Conservation (phyloP, 2,797 vertebrate genomes). For the Trichosurus vulpecula region DNA sequence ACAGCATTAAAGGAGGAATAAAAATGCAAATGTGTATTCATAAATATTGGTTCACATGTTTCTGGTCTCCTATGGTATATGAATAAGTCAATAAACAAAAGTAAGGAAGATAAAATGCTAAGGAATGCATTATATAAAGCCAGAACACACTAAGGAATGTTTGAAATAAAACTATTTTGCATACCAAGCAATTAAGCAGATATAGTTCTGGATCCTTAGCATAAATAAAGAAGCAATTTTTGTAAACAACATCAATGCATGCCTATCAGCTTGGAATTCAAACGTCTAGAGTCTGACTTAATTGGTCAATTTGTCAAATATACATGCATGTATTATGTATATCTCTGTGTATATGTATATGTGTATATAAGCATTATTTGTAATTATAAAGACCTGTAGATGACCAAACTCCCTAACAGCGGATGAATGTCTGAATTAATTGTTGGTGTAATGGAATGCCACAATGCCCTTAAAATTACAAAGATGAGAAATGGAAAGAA, state of each 20-base stretch:
- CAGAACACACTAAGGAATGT: not conserved
- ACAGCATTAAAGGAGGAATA: not conserved
- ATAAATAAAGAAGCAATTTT: not conserved
- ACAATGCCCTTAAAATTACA: not conserved
- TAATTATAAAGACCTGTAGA: not conserved
- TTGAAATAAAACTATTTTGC: not conserved
- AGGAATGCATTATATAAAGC: not conserved
- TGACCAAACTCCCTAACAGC: not conserved
- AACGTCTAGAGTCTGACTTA: not conserved
- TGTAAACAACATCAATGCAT: not conserved
- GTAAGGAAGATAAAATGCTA: not conserved
- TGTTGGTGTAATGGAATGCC: not conserved
- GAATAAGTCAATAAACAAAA: not conserved
- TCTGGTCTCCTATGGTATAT: not conserved
- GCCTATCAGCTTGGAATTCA: not conserved
- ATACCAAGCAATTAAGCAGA: not conserved
- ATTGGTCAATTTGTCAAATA: not conserved
- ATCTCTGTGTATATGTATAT: not conserved
- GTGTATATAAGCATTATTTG: not conserved
- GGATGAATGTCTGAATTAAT: not conserved
- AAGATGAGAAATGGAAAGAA: not conserved
- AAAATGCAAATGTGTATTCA: not conserved
- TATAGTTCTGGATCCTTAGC: not conserved
- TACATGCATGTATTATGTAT: not conserved
- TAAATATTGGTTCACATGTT: not conserved